Evolutionary conservation across 2,888 invertebrate species (phyloP).

Genomic region (Terebella lapidaria): DNA sequence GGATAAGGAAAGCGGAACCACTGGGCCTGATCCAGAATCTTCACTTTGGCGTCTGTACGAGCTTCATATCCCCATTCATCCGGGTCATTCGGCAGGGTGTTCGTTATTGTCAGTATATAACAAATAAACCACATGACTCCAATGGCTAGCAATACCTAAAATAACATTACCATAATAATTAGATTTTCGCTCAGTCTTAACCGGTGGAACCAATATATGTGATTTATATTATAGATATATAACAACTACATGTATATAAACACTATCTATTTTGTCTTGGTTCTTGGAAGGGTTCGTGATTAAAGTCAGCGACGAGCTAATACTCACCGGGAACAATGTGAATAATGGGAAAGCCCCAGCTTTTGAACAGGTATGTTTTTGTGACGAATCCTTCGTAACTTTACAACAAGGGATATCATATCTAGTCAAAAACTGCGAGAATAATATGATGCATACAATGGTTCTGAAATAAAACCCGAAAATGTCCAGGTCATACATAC

Average conservation of each 20-base stretch:
- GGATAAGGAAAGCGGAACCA: conserved; percentile 59
- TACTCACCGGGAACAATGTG: not conserved
- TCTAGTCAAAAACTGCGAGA: not conserved
- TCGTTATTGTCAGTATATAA: conserved; percentile 23
- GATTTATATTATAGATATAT: too few species aligned
- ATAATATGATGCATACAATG: not conserved
- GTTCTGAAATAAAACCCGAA: not conserved
- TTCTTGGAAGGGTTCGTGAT: too few species aligned
- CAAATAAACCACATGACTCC: conserved; percentile 27
- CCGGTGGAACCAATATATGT: too few species aligned
- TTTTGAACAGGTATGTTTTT: not conserved
- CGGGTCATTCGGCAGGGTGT: conserved; percentile 47
- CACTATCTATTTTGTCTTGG: too few species aligned
- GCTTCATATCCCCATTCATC: conserved; percentile 32
- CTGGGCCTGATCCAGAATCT: conserved; percentile 22
- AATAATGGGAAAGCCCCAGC: not conserved
- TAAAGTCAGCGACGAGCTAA: not conserved
- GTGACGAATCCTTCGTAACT: not conserved
- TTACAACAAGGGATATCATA: not conserved
- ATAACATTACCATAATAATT: too few species aligned
- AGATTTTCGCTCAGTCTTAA: too few species aligned
- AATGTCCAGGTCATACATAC: too few species aligned
- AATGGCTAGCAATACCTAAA: conserved; percentile 58
- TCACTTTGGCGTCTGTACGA: conserved; percentile 26
- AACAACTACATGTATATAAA: too few species aligned